A percentile compares a stretch with the other conserved stretches of the same genome.
phyloP scores from a whole-genome alignment of 2,888 invertebrate genomes.

The Hemithea aestivaria region DNA sequence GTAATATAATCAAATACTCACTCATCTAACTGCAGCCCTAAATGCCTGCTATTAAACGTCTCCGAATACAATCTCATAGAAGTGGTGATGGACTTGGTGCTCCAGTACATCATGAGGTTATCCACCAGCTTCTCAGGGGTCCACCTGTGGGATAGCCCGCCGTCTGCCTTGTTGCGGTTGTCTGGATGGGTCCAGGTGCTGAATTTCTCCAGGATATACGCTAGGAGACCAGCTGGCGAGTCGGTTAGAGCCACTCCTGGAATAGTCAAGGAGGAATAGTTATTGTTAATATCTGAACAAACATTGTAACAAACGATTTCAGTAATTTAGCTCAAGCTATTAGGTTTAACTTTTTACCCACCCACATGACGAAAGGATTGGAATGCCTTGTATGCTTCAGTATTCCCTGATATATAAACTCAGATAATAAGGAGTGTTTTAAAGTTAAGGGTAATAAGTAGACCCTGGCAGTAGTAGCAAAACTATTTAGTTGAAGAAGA shows the following conservation, averaged over 20 bases:
- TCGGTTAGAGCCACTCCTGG: conserved; percentile 83
- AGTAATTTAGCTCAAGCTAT: no score
- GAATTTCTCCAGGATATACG: conserved; percentile 92
- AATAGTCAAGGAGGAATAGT: no score
- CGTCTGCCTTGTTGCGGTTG: conserved; percentile 74
- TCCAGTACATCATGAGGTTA: conserved; percentile 92
- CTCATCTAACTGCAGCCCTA: conserved; percentile 54
- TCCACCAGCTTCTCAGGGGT: conserved; percentile 86
- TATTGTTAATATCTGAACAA: no score
- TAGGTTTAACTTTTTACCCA: no score
- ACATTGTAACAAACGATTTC: no score
- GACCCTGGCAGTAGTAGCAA: no score
- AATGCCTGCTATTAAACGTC: conserved; percentile 49
- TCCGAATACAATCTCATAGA: conserved; percentile 88
- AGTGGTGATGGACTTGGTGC: conserved; percentile 84
- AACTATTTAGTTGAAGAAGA: no score
- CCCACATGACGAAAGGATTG: no score
- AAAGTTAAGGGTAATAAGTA: no score
- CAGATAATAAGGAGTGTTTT: no score
- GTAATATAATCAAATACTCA: conserved; percentile 44
- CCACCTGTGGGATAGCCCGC: conserved; percentile 82
- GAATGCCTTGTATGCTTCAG: no score
- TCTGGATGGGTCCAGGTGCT: conserved; percentile 83
- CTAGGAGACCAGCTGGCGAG: conserved; percentile 88
- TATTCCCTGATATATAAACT: no score